A percentile compares a stretch with the other conserved stretches of the same genome.
phyloP scores from a whole-genome alignment of 2,113 vertebrate genomes.

The Rhinoptilus africanus region DNA sequence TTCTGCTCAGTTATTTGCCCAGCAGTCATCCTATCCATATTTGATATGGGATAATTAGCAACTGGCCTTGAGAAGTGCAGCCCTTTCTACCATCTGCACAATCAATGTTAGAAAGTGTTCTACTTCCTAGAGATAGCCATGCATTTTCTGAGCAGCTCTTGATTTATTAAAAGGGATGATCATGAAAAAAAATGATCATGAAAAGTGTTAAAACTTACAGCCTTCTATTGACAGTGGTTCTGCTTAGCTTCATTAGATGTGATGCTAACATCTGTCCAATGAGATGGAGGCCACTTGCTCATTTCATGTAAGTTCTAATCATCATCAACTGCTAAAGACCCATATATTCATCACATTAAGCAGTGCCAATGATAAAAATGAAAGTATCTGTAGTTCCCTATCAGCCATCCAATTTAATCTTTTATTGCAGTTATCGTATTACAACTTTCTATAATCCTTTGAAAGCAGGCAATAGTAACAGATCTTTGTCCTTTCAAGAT shows the following conservation, averaged over 20 bases:
- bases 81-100: background rate
- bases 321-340: background rate
- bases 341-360: background rate
- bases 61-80: constrained; percentile 18
- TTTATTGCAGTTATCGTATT: background rate
- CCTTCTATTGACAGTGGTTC: constrained; percentile 17
- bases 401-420: background rate
- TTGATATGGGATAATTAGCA: constrained; percentile 51
- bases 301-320: background rate
- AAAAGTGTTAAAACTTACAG: background rate
- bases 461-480: background rate
- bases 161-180: constrained; percentile 31
- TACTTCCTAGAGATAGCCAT: background rate
- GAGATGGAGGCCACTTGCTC: constrained; percentile 21
- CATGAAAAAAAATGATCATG: background rate
- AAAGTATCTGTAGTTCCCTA: background rate
- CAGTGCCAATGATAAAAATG: background rate
- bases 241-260: constrained; percentile 22
- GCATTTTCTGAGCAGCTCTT: constrained; percentile 1
- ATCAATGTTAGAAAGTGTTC: constrained; percentile 14
- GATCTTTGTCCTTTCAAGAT: background rate
- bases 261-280: background rate
- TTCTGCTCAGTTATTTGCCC: constrained; percentile 19
- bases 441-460: background rate
- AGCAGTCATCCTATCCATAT: constrained; percentile 13